These are phyloP conservation scores for Aphis gossypii DNA, from an alignment of 1,140 invertebrate species.

Conservation along the genomic window DNA sequence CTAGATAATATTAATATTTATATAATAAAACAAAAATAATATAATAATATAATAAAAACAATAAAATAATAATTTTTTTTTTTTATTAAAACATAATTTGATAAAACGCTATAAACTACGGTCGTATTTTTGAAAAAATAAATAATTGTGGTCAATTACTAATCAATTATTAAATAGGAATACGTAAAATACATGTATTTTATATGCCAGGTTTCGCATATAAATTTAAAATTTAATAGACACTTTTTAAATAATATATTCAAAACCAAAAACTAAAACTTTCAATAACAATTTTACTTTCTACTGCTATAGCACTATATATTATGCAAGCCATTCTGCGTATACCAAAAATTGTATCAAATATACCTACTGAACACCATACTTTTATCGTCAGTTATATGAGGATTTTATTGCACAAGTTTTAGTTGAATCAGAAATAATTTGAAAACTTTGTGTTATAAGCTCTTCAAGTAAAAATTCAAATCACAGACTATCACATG, in stretches of 20 bases:
- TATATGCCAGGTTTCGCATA: background rate
- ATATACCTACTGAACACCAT: background rate
- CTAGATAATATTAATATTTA: background rate
- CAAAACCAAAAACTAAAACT: background rate
- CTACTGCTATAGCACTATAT: background rate
- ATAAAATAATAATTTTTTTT: no score
- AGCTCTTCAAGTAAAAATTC: background rate
- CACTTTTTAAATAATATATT: constrained; percentile 1
- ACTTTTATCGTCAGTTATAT: background rate
- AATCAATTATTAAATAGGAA: background rate
- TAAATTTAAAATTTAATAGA: background rate
- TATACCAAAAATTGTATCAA: background rate
- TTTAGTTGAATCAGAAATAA: constrained; percentile 6
- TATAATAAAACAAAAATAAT: background rate
- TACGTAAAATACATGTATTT: background rate
- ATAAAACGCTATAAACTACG: background rate
- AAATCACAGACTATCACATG: background rate
- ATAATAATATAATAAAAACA: no score
- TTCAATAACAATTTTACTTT: background rate
- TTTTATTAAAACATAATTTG: background rate
- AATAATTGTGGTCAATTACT: background rate
- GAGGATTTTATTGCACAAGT: constrained; percentile 11
- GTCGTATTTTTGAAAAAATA: background rate
- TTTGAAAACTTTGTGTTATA: constrained; percentile 15
- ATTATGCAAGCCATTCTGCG: background rate